Conservation (phyloP, 2,797 vertebrate species). For the Peromyscus melanophrys region DNA sequence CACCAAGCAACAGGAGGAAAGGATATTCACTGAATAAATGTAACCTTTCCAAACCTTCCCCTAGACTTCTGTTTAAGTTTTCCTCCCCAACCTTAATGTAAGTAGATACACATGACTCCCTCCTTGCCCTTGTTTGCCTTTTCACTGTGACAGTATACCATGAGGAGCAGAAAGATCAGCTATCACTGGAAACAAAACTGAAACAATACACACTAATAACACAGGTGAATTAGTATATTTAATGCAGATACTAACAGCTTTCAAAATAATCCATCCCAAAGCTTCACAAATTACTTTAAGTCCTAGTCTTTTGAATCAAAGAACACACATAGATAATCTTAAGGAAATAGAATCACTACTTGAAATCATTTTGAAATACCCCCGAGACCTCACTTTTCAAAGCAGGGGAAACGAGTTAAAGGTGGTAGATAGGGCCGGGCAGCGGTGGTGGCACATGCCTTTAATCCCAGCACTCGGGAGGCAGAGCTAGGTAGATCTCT, state of each 20-base stretch:
- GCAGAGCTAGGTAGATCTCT: too few relatives aligned
- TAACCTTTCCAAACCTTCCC: background rate
- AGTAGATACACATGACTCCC: background rate
- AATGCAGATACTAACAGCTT: conserved; percentile 5
- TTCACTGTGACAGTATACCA: background rate
- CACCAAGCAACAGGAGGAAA: conserved; percentile 25
- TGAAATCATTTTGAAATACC: conserved; percentile 27
- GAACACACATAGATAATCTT: background rate
- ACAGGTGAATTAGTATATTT: conserved; percentile 17
- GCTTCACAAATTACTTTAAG: conserved; percentile 20
- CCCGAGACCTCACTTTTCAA: background rate
- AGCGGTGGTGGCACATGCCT: too few relatives aligned
- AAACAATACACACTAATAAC: background rate
- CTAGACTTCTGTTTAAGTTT: background rate
- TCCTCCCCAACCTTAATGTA: conserved; percentile 1
- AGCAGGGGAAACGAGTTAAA: background rate
- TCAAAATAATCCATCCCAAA: conserved; percentile 54
- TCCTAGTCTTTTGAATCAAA: conserved; percentile 26
- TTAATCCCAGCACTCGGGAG: too few relatives aligned
- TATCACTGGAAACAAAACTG: background rate
- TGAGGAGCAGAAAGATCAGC: background rate
- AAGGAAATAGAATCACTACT: conserved; percentile 37
- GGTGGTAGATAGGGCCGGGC: background rate
- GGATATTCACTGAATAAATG: conserved; percentile 37
- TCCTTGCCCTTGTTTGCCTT: background rate